phyloP scores from a whole-genome alignment of 2,113 vertebrate genomes.

The Pantherophis guttatus region DNA sequence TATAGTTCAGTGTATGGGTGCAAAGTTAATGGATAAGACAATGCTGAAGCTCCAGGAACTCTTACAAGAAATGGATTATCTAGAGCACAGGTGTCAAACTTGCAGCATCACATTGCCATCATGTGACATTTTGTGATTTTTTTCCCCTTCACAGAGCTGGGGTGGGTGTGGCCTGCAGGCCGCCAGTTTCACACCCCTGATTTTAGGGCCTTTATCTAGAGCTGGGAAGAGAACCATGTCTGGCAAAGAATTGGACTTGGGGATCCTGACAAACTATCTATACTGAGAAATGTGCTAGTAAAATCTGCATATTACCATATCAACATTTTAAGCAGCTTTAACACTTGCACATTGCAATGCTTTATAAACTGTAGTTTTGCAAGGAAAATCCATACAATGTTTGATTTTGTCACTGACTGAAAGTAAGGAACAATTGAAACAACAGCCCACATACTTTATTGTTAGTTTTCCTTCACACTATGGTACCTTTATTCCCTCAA shows the following conservation, averaged over 20 bases:
- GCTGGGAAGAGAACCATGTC: neutral
- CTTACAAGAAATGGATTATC: neutral
- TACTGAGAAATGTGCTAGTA: neutral
- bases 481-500: neutral
- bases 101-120: too few species aligned
- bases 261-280: neutral
- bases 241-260: neutral
- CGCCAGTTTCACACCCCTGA: neutral
- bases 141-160: too few species aligned
- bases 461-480: neutral
- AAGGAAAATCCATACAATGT: neutral
- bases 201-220: neutral
- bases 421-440: neutral
- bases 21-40: neutral
- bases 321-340: neutral
- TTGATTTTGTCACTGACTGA: neutral
- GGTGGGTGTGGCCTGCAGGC: neutral
- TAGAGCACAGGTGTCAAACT: neutral
- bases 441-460: neutral
- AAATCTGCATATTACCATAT: neutral
- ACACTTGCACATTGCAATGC: neutral
- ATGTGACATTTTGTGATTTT: too few species aligned
- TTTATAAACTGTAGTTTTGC: neutral
- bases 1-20: neutral
- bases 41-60: neutral